These are phyloP conservation scores for Thrips palmi DNA, from an alignment of 1,140 invertebrate species.

Conservation along the genomic window DNA sequence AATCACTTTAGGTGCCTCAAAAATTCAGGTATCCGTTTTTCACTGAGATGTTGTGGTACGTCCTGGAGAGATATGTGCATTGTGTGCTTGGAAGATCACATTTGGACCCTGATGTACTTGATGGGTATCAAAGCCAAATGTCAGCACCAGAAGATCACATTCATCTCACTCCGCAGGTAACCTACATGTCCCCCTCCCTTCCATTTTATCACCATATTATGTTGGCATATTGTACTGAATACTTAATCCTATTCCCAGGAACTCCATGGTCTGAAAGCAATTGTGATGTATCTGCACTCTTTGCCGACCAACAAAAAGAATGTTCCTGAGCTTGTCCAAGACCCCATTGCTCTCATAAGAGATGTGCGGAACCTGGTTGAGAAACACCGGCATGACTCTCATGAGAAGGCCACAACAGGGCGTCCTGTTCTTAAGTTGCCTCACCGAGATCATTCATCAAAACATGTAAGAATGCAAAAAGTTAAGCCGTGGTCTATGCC, in stretches of 20 bases:
- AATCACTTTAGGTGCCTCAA: conserved; percentile 77
- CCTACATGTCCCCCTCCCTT: not conserved
- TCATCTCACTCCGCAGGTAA: conserved; percentile 42
- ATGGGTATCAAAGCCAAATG: too few relatives aligned
- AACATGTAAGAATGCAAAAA: too few relatives aligned
- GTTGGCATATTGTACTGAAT: not conserved
- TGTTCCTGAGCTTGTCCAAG: conserved; percentile 75
- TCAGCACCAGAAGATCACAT: conserved; percentile 34
- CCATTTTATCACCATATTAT: not conserved
- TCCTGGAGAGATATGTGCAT: conserved; percentile 80
- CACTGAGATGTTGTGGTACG: conserved; percentile 96
- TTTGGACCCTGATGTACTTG: too few relatives aligned
- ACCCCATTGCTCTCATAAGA: conserved; percentile 74
- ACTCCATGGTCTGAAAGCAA: conserved; percentile 74
- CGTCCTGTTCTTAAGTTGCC: conserved; percentile 43
- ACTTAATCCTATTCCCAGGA: conserved; percentile 36
- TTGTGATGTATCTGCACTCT: conserved; percentile 79
- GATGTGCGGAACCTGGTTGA: conserved; percentile 77
- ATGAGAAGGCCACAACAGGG: conserved; percentile 64
- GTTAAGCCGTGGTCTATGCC: too few relatives aligned
- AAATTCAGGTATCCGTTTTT: conserved; percentile 97
- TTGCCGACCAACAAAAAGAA: conserved; percentile 77
- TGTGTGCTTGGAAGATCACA: conserved; percentile 71
- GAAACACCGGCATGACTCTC: conserved; percentile 70
- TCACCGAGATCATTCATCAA: too few relatives aligned